These are phyloP conservation scores for Clarias laeviceps DNA, from an alignment of 2,797 vertebrate genomes.

Conservation along the genomic window DNA sequence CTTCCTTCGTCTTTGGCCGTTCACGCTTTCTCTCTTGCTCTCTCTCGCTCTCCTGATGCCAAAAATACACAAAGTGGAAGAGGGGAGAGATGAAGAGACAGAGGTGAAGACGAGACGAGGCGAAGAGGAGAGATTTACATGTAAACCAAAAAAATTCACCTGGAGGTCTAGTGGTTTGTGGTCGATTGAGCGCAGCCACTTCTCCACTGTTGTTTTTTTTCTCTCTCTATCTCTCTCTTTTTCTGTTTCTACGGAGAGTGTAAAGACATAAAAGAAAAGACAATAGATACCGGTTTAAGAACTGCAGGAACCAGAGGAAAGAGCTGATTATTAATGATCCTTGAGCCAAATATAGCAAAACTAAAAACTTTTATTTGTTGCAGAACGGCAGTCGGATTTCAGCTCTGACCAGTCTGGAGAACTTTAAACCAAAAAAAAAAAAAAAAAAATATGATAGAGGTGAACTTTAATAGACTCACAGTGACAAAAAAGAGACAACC, in stretches of 20 bases:
- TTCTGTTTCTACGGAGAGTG: conserved; percentile 51
- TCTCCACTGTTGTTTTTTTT: conserved; percentile 9
- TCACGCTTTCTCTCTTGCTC: conserved; percentile 63
- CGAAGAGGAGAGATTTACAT: conserved; percentile 62
- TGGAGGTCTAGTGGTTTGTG: conserved; percentile 47
- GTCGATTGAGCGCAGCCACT: conserved; percentile 5
- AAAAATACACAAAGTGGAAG: conserved; percentile 83
- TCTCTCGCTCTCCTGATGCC: conserved; percentile 79
- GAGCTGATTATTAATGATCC: conserved; percentile 42
- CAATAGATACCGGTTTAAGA: conserved; percentile 44
- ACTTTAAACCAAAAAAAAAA: conserved; percentile 76
- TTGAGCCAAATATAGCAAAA: conserved; percentile 63
- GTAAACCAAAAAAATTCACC: conserved; percentile 78
- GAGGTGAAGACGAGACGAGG: conserved; percentile 67
- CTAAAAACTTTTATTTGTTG: conserved; percentile 68
- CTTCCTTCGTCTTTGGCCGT: conserved; percentile 53
- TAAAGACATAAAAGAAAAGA: conserved; percentile 62
- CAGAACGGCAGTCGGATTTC: conserved; percentile 61
- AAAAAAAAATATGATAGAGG: conserved; percentile 66
- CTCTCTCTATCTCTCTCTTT: background rate
- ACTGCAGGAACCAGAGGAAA: conserved; percentile 37
- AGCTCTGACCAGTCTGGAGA: conserved; percentile 64
- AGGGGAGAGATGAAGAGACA: conserved; percentile 69
- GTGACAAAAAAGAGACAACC: conserved; percentile 67
- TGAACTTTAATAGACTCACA: conserved; percentile 70